Conservation (phyloP, 2,797 vertebrate genomes). For the Zalophus californianus region DNA sequence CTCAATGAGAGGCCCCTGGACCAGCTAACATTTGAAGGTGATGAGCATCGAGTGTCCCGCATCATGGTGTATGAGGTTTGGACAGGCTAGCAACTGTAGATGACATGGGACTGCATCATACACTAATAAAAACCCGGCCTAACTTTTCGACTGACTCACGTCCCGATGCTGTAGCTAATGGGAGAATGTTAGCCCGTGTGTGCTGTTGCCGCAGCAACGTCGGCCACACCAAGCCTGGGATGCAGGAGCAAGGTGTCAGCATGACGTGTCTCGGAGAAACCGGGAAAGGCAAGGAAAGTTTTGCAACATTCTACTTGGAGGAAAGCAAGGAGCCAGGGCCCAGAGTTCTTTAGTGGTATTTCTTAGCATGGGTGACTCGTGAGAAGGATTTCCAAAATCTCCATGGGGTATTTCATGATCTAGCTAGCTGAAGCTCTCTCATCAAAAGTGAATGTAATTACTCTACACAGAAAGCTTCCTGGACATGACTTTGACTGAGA, state of each 20-base stretch:
- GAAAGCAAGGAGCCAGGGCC: background rate
- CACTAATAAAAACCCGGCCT: constrained; percentile 78
- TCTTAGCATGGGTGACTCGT: background rate
- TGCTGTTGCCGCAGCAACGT: constrained; percentile 77
- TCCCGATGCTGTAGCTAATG: constrained; percentile 16
- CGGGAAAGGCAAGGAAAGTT: background rate
- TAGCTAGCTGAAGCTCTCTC: background rate
- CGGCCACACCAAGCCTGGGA: background rate
- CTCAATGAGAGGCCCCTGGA: background rate
- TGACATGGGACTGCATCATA: constrained; percentile 42
- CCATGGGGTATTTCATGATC: background rate
- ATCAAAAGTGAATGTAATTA: background rate
- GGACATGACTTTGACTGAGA: background rate
- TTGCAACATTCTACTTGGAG: background rate
- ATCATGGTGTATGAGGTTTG: constrained; percentile 39
- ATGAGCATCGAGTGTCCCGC: background rate
- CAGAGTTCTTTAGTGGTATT: background rate
- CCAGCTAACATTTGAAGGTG: background rate
- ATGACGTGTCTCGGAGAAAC: background rate
- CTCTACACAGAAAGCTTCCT: background rate
- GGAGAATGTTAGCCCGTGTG: constrained; percentile 48
- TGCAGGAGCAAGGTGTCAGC: constrained; percentile 37
- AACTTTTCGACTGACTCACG: constrained; percentile 80
- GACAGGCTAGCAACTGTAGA: constrained; percentile 49
- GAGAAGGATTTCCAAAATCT: background rate